phyloP scores from a whole-genome alignment of 2,888 invertebrate genomes.

The Deilephila porcellus region DNA sequence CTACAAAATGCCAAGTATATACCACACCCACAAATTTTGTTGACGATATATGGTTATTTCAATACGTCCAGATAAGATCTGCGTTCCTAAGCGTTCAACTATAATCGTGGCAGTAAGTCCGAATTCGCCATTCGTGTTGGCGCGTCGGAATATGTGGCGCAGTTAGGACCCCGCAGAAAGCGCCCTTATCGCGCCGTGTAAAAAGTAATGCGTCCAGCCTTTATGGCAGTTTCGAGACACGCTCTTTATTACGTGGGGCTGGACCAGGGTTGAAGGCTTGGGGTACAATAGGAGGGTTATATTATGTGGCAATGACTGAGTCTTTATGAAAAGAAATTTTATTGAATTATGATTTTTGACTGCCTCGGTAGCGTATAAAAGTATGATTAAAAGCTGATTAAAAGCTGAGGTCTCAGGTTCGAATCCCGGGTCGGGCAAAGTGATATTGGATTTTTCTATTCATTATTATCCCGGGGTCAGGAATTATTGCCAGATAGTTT shows the following conservation, averaged over 20 bases:
- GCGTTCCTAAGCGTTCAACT: slow-evolving; percentile 44
- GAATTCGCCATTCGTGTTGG: slow-evolving; percentile 59
- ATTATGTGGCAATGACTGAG: slow-evolving; percentile 4
- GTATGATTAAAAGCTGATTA: too few species aligned
- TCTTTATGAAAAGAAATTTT: too few species aligned
- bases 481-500: too few species aligned
- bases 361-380: too few species aligned
- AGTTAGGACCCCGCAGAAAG: slow-evolving; percentile 53
- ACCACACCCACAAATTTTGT: background rate
- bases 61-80: slow-evolving; percentile 1
- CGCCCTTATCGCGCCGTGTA: slow-evolving; percentile 80
- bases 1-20: too few species aligned
- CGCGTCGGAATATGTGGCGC: slow-evolving; percentile 64
- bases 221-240: slow-evolving; percentile 84
- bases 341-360: too few species aligned
- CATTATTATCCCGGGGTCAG: too few species aligned
- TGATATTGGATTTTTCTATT: too few species aligned
- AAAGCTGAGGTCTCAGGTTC: too few species aligned
- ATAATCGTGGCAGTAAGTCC: slow-evolving; percentile 44
- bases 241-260: slow-evolving; percentile 81
- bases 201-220: slow-evolving; percentile 83
- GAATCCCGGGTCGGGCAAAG: too few species aligned
- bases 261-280: slow-evolving; percentile 45
- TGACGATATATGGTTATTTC: slow-evolving; percentile 7
- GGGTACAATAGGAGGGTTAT: slow-evolving; percentile 43